phyloP scores from a whole-genome alignment of 2,888 invertebrate species.

The Invenusta paracnida region DNA sequence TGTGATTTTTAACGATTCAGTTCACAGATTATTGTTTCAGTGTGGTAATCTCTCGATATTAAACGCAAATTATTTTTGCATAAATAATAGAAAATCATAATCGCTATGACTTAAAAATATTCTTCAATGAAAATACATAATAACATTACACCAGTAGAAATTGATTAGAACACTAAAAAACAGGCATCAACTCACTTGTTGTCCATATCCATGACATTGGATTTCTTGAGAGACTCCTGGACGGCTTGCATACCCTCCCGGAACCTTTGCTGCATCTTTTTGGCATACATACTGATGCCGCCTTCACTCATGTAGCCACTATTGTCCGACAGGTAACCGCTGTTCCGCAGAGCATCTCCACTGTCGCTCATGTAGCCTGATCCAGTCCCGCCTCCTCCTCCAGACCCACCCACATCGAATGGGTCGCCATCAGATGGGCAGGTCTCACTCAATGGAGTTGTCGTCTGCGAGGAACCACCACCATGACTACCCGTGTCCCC shows the following conservation, averaged over 20 bases:
- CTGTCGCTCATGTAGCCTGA: not conserved
- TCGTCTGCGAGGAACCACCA: constrained; percentile 51
- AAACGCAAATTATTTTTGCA: too few relatives aligned
- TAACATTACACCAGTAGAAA: too few relatives aligned
- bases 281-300: constrained; percentile 64
- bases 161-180: too few relatives aligned
- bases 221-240: constrained; percentile 60
- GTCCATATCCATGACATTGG: constrained; percentile 50
- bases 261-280: constrained; percentile 62
- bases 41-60: too few relatives aligned
- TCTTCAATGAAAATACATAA: too few relatives aligned
- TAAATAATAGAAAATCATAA: too few relatives aligned
- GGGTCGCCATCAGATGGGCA: constrained; percentile 57
- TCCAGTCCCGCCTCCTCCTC: not conserved
- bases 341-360: not conserved
- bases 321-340: constrained; percentile 67
- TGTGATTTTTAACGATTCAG: too few relatives aligned
- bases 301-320: constrained; percentile 93
- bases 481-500: too few relatives aligned
- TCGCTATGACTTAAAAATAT: too few relatives aligned
- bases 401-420: too few relatives aligned
- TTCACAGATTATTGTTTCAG: too few relatives aligned
- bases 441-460: constrained; percentile 46
- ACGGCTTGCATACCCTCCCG: constrained; percentile 62
- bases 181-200: too few relatives aligned